These are phyloP conservation scores for Drosophila serrata DNA, from an alignment of 1,140 invertebrate species.

Conservation along the genomic window DNA sequence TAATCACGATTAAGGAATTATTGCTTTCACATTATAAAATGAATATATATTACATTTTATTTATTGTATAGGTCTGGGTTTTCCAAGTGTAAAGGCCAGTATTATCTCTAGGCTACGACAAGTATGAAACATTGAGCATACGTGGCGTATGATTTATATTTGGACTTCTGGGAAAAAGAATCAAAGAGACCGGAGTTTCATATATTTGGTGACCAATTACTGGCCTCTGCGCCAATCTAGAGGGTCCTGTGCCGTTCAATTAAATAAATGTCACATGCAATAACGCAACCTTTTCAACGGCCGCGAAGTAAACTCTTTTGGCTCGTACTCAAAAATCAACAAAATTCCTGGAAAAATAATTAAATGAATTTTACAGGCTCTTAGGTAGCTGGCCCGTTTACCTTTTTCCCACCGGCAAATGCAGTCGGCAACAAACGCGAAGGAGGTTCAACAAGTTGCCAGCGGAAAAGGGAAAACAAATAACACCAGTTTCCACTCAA, in stretches of 20 bases:
- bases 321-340: neutral
- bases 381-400: neutral
- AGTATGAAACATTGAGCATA: slow-evolving; percentile 23
- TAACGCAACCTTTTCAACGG: slow-evolving; percentile 26
- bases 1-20: too few relatives aligned
- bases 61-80: neutral
- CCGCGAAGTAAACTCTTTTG: neutral
- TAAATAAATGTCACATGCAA: slow-evolving; percentile 55
- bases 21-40: neutral
- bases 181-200: neutral
- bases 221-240: neutral
- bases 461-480: neutral
- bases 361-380: slow-evolving; percentile 24
- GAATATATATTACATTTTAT: neutral
- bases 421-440: slow-evolving; percentile 1
- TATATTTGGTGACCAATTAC: slow-evolving; percentile 1
- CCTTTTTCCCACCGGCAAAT: slow-evolving; percentile 12
- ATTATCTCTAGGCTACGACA: neutral
- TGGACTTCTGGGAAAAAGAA: neutral
- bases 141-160: slow-evolving; percentile 46
- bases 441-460: neutral
- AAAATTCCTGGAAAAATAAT: slow-evolving; percentile 24
- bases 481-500: neutral
- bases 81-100: neutral
- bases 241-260: slow-evolving; percentile 28